A percentile compares a stretch with the other conserved stretches of the same genome.
These are phyloP conservation scores for Hystrix brachyura DNA, from an alignment of 2,113 vertebrate genomes.

Conservation along the genomic window DNA sequence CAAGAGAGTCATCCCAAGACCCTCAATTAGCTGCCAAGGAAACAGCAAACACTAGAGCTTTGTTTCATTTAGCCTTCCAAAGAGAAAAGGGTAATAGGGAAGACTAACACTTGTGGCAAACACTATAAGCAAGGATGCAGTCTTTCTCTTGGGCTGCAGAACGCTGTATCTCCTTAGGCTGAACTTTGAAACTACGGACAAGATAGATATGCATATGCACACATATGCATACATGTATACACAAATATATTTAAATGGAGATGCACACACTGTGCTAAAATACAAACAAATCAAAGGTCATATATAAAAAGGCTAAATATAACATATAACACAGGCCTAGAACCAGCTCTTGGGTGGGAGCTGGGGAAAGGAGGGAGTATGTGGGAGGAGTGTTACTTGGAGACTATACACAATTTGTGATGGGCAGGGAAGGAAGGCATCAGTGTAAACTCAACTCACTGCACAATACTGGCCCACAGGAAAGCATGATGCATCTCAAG, in stretches of 20 bases:
- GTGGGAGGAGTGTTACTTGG: constrained; percentile 53
- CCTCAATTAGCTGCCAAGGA: constrained; percentile 80
- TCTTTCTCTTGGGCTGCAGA: constrained; percentile 15
- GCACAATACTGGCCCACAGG: constrained; percentile 88
- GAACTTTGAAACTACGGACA: constrained; percentile 43
- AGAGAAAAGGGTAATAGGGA: constrained; percentile 62
- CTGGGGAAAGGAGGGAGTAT: constrained; percentile 52
- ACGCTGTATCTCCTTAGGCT: constrained; percentile 55
- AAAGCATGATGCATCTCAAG: constrained; percentile 85
- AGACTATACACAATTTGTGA: constrained; percentile 83
- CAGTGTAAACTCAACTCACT: constrained; percentile 85
- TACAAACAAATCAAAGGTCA: constrained; percentile 78
- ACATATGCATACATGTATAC: constrained; percentile 30
- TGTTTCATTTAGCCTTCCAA: constrained; percentile 73
- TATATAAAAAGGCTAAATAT: constrained; percentile 84
- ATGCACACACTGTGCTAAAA: constrained; percentile 75
- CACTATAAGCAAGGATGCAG: constrained; percentile 71
- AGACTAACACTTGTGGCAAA: constrained; percentile 78
- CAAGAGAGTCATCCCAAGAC: constrained; percentile 53
- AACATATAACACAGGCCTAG: constrained; percentile 82
- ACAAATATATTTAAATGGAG: constrained; percentile 72
- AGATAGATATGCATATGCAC: not conserved
- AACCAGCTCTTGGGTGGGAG: constrained; percentile 63
- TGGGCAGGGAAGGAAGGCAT: constrained; percentile 84
- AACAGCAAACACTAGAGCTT: constrained; percentile 79